phyloP scores from a whole-genome alignment of 2,113 vertebrate species.

The Bos javanicus region DNA sequence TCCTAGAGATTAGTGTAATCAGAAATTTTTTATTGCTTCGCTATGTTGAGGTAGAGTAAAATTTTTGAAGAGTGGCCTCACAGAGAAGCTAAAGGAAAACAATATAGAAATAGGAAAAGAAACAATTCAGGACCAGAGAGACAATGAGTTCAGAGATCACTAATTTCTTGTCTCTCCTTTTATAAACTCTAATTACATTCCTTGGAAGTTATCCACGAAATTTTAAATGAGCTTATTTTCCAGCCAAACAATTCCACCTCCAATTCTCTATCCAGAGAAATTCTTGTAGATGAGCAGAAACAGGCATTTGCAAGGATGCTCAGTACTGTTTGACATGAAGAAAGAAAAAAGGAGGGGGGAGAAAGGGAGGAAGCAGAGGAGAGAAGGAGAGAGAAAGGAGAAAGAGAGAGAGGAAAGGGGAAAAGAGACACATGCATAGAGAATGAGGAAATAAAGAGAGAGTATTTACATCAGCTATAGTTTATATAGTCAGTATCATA shows the following conservation, averaged over 20 bases:
- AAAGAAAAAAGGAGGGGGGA: background rate
- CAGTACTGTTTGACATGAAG: background rate
- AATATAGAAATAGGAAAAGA: slow-evolving; percentile 11
- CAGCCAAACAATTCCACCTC: slow-evolving; percentile 37
- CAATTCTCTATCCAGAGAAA: background rate
- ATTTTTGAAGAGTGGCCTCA: background rate
- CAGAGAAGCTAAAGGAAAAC: slow-evolving; percentile 34
- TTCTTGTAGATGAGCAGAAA: background rate
- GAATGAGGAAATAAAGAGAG: background rate
- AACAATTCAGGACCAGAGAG: background rate
- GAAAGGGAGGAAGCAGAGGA: background rate
- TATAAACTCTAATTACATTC: slow-evolving; percentile 43
- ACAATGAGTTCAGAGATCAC: slow-evolving; percentile 30
- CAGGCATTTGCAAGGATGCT: background rate
- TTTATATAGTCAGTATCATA: slow-evolving; percentile 15
- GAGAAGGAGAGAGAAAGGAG: background rate
- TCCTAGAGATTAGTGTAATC: background rate
- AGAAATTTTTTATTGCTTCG: background rate
- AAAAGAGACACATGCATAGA: background rate
- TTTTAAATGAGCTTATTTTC: slow-evolving; percentile 47
- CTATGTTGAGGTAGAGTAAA: background rate
- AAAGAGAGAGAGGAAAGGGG: background rate
- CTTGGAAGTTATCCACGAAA: slow-evolving; percentile 19
- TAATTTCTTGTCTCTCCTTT: slow-evolving; percentile 32
- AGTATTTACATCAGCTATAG: background rate